These are phyloP conservation scores for Gracilinanus agilis DNA, from an alignment of 2,113 vertebrate species.

Conservation along the genomic window DNA sequence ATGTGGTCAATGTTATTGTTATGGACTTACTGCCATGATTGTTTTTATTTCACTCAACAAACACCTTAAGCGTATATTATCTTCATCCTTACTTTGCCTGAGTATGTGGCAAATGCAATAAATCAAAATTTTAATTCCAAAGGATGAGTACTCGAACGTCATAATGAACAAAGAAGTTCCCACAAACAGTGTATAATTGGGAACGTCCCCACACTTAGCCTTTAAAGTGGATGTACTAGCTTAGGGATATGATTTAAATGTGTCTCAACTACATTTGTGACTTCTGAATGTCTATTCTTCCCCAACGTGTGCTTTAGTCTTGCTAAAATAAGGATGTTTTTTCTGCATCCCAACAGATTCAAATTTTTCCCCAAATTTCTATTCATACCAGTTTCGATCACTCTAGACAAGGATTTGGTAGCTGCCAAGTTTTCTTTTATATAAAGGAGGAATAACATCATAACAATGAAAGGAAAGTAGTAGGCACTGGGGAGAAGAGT, in stretches of 20 bases:
- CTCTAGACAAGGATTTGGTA: not conserved
- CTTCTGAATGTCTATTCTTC: not conserved
- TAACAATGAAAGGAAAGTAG: not conserved
- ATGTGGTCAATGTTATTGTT: not conserved
- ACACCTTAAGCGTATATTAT: not conserved
- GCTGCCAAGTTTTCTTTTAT: not conserved
- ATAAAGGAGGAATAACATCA: not conserved
- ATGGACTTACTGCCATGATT: not conserved
- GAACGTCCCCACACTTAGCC: not conserved
- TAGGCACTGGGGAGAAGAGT: not conserved
- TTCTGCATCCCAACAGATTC: not conserved
- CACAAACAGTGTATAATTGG: not conserved
- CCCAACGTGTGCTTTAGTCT: too few relatives aligned
- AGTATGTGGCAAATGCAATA: not conserved
- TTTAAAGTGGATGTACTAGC: not conserved
- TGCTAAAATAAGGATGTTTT: not conserved
- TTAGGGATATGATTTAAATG: not conserved
- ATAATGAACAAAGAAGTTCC: not conserved
- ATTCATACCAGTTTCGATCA: not conserved
- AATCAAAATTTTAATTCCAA: not conserved
- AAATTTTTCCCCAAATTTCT: not conserved
- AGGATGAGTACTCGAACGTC: not conserved
- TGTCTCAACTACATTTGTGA: not conserved
- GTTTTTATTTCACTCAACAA: not conserved
- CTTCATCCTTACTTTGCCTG: not conserved